Evolutionary conservation across 2,797 vertebrate species (phyloP), one percentile per base, ranked within the genome.

Genomic region (Leptoclinus maculatus): DNA sequence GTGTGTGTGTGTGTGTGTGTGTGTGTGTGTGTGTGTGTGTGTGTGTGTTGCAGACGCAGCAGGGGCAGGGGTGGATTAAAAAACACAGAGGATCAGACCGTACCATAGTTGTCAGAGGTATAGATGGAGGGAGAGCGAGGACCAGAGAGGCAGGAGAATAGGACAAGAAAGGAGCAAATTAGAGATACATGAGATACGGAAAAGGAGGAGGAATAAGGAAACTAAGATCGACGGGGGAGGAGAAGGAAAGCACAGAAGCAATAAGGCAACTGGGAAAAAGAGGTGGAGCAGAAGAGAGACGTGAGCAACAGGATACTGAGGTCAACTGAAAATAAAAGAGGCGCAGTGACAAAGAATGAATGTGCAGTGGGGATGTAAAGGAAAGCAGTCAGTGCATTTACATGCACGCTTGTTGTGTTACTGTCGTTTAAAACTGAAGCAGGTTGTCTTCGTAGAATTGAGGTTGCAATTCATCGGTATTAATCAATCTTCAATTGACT

Each of bases 61-160:
- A 80, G 74, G 81, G 71, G 70, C 62, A 80, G 49, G 21, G 72
- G 36, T 0, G 34, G 91, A 90, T 90, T 89, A 86, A 78, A 80
- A 80, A 72, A 54, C 53, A 71, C 66, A 78, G 59, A 60, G 75
- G 72, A 74, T 84, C 80, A 82, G 76, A 62, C 66, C 34, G 62
- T 27, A 51, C 60, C 49, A 58, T 9, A 69, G 49, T 47, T 57
- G 43, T 66, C 64, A 76, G 58, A 66, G 60, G 79, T 21, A 78
- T 49, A 56, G 76, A 83, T 12, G 65, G 51, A 54, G 51, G 51
- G 21, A 53, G 53, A 73, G 43, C 1, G 1, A 70, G 45, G 36
- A 64, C 39, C 53, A 62, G 29, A 8, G 19, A 66, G 56, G 56
- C 11, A 14, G 19, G 7, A 66, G 41, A 69, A 36, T 43, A 43